Conservation (phyloP, 2,888 invertebrate genomes). For the Chymomyza amoena region DNA sequence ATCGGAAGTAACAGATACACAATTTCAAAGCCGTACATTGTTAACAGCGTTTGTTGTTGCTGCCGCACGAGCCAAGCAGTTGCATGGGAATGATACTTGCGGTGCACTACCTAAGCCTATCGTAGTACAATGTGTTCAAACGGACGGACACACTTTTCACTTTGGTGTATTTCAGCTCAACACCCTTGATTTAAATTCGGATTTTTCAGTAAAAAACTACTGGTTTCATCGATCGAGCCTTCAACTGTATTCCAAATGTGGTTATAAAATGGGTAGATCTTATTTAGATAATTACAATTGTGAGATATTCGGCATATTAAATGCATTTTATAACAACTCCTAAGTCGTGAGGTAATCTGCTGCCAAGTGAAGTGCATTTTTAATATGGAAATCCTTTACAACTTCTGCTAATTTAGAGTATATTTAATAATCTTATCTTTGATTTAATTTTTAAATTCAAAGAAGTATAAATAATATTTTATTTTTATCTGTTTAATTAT, state of each 20-base stretch:
- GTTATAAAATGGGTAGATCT: slow-evolving; percentile 83
- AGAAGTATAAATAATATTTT: too few species aligned
- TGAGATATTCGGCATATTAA: slow-evolving; percentile 87
- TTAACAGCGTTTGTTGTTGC: slow-evolving; percentile 88
- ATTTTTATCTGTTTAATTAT: too few species aligned
- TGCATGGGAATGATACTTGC: slow-evolving; percentile 81
- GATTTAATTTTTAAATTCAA: too few species aligned
- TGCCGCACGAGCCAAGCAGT: slow-evolving; percentile 86
- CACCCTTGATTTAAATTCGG: slow-evolving; percentile 84
- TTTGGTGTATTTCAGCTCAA: slow-evolving; percentile 92
- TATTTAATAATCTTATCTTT: too few species aligned
- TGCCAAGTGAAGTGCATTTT: not conserved
- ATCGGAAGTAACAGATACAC: slow-evolving; percentile 83
- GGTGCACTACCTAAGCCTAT: slow-evolving; percentile 85
- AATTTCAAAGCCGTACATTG: slow-evolving; percentile 85
- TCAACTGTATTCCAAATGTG: slow-evolving; percentile 83
- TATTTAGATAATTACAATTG: slow-evolving; percentile 87
- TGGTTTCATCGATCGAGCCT: slow-evolving; percentile 87
- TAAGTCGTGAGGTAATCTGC: slow-evolving; percentile 25
- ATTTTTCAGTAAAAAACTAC: slow-evolving; percentile 82
- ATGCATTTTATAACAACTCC: slow-evolving; percentile 87
- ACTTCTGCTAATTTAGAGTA: too few species aligned
- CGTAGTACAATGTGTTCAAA: slow-evolving; percentile 89
- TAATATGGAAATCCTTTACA: not conserved
- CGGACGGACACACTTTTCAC: slow-evolving; percentile 87